Base-by-base conservation (phyloP, 30 jellyfish, hydroid and myxozoan genomes). In the Cassiopea andromeda region DNA sequence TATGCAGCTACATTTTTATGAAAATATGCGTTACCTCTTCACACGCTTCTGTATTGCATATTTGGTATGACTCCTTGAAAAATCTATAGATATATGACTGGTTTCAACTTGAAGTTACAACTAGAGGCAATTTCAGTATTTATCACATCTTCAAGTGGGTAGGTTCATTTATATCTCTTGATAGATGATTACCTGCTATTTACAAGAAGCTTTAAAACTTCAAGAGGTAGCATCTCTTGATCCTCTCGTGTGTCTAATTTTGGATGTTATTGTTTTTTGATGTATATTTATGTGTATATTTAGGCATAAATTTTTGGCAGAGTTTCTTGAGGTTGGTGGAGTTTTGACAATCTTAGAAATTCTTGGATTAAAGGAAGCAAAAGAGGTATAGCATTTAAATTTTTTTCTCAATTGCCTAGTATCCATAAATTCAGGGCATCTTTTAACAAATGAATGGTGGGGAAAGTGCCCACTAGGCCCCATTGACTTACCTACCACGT, bases 311-410 rank as follows among this genome's bases (percentile, higher is more conserved):
- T 93, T 82, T 64, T 61, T 93, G 69, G 91, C 95, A 1, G 98
- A 93, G 80, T 93, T 93, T 75, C 86, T 93, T 12, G 97, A 93
- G 66, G 97, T 89, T 85, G 98, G 98, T 16, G 98, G 98, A 70
- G 88, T 93, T 60, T 74, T 86, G 46, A 93, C 98, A 50, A 61
- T 80, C 1, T 84, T 93, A 44, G 98, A 93, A 75, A 93, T 93
- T 43, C 95, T 93, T 77, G 98, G 98, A 17, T 67, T 89, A 54
- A 82, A 81, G 48, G 79, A 84, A 72, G 91, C 88, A 38, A 82
- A 67, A 46, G 96, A 93, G 93, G 98, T 88, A 70, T 14, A 10
- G 10, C 7, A 54, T 10, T 3, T 54, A 54, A 27, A 27, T 27
- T 27, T 0, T 27, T 27, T 27, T 27, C 38, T 27, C 38, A 27